Conservation (phyloP, 2,797 vertebrate genomes). For the Fratercula arctica region DNA sequence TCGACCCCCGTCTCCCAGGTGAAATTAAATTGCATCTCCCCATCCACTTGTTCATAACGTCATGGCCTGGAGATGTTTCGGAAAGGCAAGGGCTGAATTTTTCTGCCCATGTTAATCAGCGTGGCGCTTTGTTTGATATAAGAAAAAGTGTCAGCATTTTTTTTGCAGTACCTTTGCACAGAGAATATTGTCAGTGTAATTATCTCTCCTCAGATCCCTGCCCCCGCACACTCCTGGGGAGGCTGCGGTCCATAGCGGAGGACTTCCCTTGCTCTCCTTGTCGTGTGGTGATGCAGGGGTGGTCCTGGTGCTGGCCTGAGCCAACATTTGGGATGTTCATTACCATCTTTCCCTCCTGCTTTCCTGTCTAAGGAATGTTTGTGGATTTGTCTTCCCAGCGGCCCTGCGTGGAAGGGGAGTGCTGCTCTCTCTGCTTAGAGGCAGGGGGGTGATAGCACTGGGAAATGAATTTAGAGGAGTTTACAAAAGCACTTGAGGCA, state of each 20-base stretch:
- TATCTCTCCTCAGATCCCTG: not conserved
- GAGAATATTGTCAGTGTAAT: not conserved
- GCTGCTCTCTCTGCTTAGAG: not conserved
- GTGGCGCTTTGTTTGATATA: rapidly evolving
- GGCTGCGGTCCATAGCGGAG: not conserved
- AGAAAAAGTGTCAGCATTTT: not conserved
- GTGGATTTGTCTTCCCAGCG: not conserved
- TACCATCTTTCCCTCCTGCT: not conserved
- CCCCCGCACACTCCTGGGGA: not conserved
- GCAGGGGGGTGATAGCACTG: not conserved
- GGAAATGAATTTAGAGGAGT: not conserved
- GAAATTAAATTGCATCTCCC: rapidly evolving
- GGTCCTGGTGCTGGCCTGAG: not conserved
- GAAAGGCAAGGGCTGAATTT: not conserved
- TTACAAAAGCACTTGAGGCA: not conserved
- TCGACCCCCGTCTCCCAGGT: rapidly evolving
- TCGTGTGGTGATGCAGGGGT: not conserved
- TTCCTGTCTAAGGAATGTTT: not conserved
- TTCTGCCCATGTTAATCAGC: not conserved
- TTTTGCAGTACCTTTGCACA: not conserved
- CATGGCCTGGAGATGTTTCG: not conserved
- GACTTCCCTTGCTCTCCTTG: not conserved
- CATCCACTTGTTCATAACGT: not conserved
- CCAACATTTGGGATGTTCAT: not conserved
- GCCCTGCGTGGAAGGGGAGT: not conserved